phyloP scores from a whole-genome alignment of 2,113 vertebrate genomes.

The Cavia porcellus region DNA sequence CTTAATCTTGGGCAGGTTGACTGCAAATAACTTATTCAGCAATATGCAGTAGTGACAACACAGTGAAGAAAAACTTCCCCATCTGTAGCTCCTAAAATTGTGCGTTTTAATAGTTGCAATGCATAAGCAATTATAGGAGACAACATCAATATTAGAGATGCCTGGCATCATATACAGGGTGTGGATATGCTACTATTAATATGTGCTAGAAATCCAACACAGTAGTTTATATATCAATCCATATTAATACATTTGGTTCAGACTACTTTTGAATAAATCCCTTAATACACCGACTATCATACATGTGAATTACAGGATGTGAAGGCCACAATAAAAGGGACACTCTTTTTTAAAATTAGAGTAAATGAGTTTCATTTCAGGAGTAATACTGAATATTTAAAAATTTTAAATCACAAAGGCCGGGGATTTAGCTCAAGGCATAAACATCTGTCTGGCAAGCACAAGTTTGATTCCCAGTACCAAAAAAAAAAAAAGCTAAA shows the following conservation, averaged over 20 bases:
- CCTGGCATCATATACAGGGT: neutral
- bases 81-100: slow-evolving; percentile 12
- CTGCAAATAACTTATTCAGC: neutral
- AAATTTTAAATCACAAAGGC: slow-evolving; percentile 5
- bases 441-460: too few relatives aligned
- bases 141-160: neutral
- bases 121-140: neutral
- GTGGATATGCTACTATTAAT: neutral
- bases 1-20: slow-evolving; percentile 23
- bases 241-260: slow-evolving; percentile 15
- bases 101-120: slow-evolving; percentile 21
- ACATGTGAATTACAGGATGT: slow-evolving; percentile 50
- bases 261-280: slow-evolving; percentile 39
- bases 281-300: neutral
- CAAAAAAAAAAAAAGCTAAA: too few relatives aligned
- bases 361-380: slow-evolving; percentile 63
- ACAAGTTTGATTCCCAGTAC: too few relatives aligned
- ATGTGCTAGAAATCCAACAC: neutral
- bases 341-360: neutral
- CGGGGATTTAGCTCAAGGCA: too few relatives aligned
- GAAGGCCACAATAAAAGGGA: slow-evolving; percentile 15
- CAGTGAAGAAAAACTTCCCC: slow-evolving; percentile 4
- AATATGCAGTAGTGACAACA: slow-evolving; percentile 10
- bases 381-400: slow-evolving; percentile 10
- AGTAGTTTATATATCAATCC: slow-evolving; percentile 18